Conservation (phyloP, 2,888 invertebrate species). For the Nomada fucata region DNA sequence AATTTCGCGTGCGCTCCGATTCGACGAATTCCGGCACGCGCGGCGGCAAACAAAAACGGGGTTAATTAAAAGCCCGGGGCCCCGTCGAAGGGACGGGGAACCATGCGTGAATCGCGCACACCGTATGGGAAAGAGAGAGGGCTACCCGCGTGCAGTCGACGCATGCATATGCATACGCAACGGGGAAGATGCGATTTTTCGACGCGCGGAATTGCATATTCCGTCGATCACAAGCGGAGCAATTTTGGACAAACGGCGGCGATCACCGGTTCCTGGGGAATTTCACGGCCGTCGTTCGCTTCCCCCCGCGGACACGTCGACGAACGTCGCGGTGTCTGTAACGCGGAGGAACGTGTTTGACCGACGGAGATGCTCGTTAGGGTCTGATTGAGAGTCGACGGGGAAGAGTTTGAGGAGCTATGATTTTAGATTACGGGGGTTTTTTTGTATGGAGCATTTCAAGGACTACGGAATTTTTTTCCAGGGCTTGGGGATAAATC, state of each 20-base stretch:
- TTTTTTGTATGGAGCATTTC: no score
- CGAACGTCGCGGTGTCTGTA: background rate
- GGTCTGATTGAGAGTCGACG: background rate
- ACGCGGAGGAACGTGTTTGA: background rate
- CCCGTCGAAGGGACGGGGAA: conserved; percentile 20
- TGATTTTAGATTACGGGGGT: background rate
- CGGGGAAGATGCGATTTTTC: conserved; percentile 40
- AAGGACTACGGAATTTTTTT: no score
- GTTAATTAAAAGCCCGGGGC: conserved; percentile 69
- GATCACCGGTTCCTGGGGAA: conserved; percentile 46
- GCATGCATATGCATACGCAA: conserved; percentile 58
- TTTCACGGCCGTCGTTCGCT: conserved; percentile 1
- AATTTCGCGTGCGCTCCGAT: conserved; percentile 57
- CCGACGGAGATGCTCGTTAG: background rate
- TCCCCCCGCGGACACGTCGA: background rate
- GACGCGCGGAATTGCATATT: conserved; percentile 49
- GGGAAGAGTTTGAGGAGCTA: background rate
- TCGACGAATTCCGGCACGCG: conserved; percentile 64
- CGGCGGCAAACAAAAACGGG: conserved; percentile 70
- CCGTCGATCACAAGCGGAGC: conserved; percentile 55
- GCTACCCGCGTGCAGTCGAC: conserved; percentile 22
- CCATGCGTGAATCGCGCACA: conserved; percentile 2
- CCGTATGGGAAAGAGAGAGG: background rate
- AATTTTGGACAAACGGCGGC: conserved; percentile 49
- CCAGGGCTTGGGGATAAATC: no score